These are phyloP conservation scores for Cylloceria caligata DNA, from an alignment of 2,888 invertebrate genomes.

Conservation along the genomic window DNA sequence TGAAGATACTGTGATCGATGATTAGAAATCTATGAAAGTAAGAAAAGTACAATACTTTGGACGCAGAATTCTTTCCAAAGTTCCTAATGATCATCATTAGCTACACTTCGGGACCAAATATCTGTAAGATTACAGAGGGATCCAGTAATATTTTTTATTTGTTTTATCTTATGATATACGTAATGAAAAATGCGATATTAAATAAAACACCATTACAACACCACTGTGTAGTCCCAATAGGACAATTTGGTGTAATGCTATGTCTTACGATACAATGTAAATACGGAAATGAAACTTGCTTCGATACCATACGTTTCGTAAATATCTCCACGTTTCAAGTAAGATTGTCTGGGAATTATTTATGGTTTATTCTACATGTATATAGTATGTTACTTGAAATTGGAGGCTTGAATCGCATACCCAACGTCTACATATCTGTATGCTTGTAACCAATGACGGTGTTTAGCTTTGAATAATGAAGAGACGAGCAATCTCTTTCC, in stretches of 20 bases:
- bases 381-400: neutral
- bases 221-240: too few species aligned
- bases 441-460: conserved; percentile 77
- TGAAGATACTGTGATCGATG: too few species aligned
- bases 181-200: too few species aligned
- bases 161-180: too few species aligned
- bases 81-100: neutral
- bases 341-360: neutral
- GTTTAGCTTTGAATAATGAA: conserved; percentile 81
- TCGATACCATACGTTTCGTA: neutral
- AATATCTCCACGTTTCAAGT: neutral
- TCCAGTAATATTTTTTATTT: neutral
- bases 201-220: too few species aligned
- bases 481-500: conserved; percentile 70
- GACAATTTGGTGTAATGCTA: too few species aligned
- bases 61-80: too few species aligned
- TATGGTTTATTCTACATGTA: neutral
- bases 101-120: neutral
- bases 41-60: too few species aligned
- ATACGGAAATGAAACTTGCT: too few species aligned
- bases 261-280: too few species aligned
- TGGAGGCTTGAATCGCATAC: neutral
- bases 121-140: neutral
- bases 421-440: neutral
- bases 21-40: too few species aligned